Base-by-base conservation (phyloP, 2,888 invertebrate species). In the Archaeoteleia sp. region DNA sequence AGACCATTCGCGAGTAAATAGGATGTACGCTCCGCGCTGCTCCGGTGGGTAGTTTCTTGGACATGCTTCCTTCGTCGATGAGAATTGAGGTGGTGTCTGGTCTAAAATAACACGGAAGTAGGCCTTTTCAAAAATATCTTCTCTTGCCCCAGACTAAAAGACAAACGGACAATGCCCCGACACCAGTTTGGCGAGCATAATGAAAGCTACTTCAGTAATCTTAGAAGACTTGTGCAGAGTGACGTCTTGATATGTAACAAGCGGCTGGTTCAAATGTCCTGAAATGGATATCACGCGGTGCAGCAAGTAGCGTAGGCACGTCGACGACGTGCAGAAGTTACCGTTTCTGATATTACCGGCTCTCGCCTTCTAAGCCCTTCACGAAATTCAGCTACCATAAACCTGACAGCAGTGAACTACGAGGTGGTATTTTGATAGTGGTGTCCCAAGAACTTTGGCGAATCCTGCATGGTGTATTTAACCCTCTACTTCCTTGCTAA, bases 221-320 rank as follows among this genome's bases (percentile, higher is more conserved):
- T 79, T 79, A 81, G 80, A 78, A 78, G 71, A 63, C 75, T 70
- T 71, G 73, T 73, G 74, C 73, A 73, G 69, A 67, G 43, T 63
- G 51, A 68, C 71, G 70, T 71, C 72, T 72, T 65, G 69, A 70
- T 71, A 74, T 68, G 72, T 69, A 69, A 71, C 70, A 74, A 74
- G 74, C 70, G 70, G 75, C 63, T 69, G 74, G 78, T 75, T 82
- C 80, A 80, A 80, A 82, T 80, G 73, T 80, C 78, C 75, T 75
- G 80, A 80, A 81, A 82, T 81, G 77, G 75, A 81, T 81, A 81
- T 79, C 73, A 72, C 66, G 72, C 70, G 71, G 70, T 53, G 72
- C 60, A 72, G 69, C 63, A 68, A 67, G 62, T 67, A 55, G 73
- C 72, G 73, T 73, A 70, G 68, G 69, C 63, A 71, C 66, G 66